Conservation (phyloP, 2,888 invertebrate genomes). For the Diloba caeruleocephala region DNA sequence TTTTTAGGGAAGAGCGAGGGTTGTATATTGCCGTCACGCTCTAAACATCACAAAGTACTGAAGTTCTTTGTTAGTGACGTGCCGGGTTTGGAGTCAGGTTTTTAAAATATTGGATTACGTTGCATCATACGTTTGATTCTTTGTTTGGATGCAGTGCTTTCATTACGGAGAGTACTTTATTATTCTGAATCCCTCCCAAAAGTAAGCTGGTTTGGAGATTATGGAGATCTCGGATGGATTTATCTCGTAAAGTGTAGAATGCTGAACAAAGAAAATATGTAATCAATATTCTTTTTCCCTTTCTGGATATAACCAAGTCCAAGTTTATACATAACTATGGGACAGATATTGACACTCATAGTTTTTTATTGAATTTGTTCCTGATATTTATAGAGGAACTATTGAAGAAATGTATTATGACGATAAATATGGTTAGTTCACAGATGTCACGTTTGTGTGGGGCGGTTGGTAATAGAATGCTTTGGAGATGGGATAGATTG, state of each 20-base stretch:
- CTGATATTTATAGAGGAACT: conserved; percentile 37
- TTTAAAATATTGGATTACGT: conserved; percentile 49
- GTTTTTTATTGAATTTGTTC: conserved; percentile 34
- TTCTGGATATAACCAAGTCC: not conserved
- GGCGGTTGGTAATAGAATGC: conserved; percentile 29
- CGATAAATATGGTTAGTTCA: conserved; percentile 23
- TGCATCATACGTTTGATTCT: conserved; percentile 49
- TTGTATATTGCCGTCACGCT: conserved; percentile 48
- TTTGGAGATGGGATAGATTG: conserved; percentile 25
- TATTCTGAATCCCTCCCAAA: conserved; percentile 16
- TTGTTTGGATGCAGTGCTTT: conserved; percentile 40
- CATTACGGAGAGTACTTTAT: conserved; percentile 10
- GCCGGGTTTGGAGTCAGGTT: conserved; percentile 44
- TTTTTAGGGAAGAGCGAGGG: conserved; percentile 62
- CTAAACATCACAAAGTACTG: conserved; percentile 61
- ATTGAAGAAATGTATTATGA: conserved; percentile 20
- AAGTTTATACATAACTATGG: conserved; percentile 6
- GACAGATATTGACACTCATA: conserved; percentile 25
- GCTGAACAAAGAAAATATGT: conserved; percentile 31
- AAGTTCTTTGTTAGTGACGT: conserved; percentile 69
- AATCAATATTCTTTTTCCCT: conserved; percentile 33
- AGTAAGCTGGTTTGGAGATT: conserved; percentile 8
- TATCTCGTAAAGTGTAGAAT: conserved; percentile 21
- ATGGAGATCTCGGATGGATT: conserved; percentile 15
- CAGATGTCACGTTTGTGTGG: conserved; percentile 33